Evolutionary conservation across 1,140 invertebrate genomes (phyloP), one percentile per base, ranked within the genome.

Genomic region (Tyrophagus putrescentiae): DNA sequence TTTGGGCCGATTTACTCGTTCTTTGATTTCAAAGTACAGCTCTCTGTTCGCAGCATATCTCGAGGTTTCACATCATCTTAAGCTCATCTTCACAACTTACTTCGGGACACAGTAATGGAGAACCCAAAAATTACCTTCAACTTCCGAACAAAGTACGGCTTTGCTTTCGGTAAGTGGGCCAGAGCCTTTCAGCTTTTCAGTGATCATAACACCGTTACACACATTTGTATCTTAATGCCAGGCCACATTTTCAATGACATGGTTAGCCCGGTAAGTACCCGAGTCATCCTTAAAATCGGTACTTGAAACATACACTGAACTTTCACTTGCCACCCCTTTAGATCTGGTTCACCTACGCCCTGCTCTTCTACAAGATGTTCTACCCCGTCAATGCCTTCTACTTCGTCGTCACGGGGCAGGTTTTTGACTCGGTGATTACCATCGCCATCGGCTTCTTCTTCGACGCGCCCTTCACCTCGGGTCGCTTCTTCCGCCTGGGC

Each of bases 161-260:
- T 32, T 31, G 52, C 13, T 11, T 54, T 54, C 3, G 52, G 52
- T 31, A 54, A 34, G 1, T 54, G 52, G 45, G 36, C n/a, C n/a
- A n/a, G 36, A 39, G 21, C 21, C 36, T 13, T 13, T 39, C 21
- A 39, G 13, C 13, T 39, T 39, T 39, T 39, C 21, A 39, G 13
- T 39, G 13, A 13, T 39, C 21, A 13, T 39, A 13, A 13, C 21
- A 13, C 21, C 13, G 21, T 39, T 39, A 13, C 13, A 39, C 13
- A 39, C n/a, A n/a, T 39, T 39, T 13, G 13, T 21, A 39, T 21
- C 21, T 48, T 48, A 13, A 48, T 29, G 31, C 18, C 31, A 21
- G 45, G 45, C 23, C 45, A 48, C 21, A 18, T 48, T 7, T 29
- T 7, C 7, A 48, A 48, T 48, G 45, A 48, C 18, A 9, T 48